These are phyloP conservation scores for Aromia moschata DNA, from an alignment of 2,888 invertebrate species.

Conservation along the genomic window DNA sequence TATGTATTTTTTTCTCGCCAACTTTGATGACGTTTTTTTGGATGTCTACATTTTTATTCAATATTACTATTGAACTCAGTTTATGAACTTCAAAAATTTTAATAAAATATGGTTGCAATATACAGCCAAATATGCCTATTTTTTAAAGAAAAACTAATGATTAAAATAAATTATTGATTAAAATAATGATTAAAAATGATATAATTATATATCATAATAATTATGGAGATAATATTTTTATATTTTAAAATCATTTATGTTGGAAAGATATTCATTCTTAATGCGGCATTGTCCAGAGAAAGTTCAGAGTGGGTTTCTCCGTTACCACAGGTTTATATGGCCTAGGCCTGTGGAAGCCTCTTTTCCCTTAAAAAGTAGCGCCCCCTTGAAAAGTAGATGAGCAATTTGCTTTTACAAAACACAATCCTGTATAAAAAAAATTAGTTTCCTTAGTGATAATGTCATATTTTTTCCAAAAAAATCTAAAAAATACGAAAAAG, in stretches of 20 bases:
- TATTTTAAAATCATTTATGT: constrained; percentile 6
- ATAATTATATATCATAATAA: constrained; percentile 7
- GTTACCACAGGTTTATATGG: constrained; percentile 26
- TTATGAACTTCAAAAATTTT: background rate
- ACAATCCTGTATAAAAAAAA: constrained; percentile 3
- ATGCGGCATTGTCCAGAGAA: constrained; percentile 25
- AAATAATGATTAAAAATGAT: constrained; percentile 1
- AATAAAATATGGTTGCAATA: background rate
- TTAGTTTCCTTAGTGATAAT: constrained; percentile 1
- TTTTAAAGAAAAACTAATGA: background rate
- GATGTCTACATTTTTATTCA: background rate
- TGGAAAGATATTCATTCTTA: constrained; percentile 25
- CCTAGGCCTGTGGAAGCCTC: constrained; percentile 25
- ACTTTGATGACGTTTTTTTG: too few species aligned
- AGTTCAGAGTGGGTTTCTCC: constrained; percentile 26
- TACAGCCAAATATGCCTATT: constrained; percentile 1
- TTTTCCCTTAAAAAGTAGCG: constrained; percentile 26
- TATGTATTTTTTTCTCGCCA: too few species aligned
- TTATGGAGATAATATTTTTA: constrained; percentile 1
- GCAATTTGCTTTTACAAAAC: background rate
- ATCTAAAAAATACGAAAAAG: constrained; percentile 4
- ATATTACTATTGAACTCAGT: background rate
- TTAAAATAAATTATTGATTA: background rate
- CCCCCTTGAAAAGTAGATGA: constrained; percentile 18
- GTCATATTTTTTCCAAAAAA: constrained; percentile 5